Conservation (phyloP, 2,888 invertebrate species). For the Prenolepis imparis region DNA sequence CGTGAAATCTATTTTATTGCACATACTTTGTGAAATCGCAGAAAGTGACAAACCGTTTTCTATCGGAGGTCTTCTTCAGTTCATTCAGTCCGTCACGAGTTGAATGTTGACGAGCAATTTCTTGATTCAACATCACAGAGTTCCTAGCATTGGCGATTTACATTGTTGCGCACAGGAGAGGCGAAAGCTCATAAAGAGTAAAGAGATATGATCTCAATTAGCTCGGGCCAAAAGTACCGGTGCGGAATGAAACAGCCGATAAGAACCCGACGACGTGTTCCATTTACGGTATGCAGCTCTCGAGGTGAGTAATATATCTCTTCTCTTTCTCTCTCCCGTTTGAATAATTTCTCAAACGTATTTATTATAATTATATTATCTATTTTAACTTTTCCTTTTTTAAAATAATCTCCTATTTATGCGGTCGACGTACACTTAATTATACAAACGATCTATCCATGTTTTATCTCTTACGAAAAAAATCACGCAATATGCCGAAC, state of each 20-base stretch:
- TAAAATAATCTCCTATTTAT: slow-evolving; percentile 18
- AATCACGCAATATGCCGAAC: not conserved
- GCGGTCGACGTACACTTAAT: not conserved
- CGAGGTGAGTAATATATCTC: slow-evolving; percentile 58
- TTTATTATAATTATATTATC: slow-evolving; percentile 23
- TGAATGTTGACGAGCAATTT: slow-evolving; percentile 17
- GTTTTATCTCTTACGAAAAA: not conserved
- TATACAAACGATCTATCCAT: not conserved
- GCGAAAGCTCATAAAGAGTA: slow-evolving; percentile 68
- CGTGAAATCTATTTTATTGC: not conserved
- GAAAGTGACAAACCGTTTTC: not conserved
- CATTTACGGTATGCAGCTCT: slow-evolving; percentile 65
- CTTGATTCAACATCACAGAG: slow-evolving; percentile 34
- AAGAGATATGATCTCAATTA: slow-evolving; percentile 77
- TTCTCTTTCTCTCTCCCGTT: not conserved
- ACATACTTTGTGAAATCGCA: not conserved
- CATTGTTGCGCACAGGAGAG: slow-evolving; percentile 60
- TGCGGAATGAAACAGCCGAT: slow-evolving; percentile 69
- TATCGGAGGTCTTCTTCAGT: not conserved
- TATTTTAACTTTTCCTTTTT: not conserved
- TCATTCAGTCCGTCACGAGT: not conserved
- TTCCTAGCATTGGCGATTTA: slow-evolving; percentile 59
- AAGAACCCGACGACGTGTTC: slow-evolving; percentile 70
- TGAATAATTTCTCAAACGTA: slow-evolving; percentile 65
- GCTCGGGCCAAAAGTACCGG: slow-evolving; percentile 66